These are phyloP conservation scores for Tetranychus piercei DNA, from an alignment of 2,888 invertebrate species.

Conservation along the genomic window DNA sequence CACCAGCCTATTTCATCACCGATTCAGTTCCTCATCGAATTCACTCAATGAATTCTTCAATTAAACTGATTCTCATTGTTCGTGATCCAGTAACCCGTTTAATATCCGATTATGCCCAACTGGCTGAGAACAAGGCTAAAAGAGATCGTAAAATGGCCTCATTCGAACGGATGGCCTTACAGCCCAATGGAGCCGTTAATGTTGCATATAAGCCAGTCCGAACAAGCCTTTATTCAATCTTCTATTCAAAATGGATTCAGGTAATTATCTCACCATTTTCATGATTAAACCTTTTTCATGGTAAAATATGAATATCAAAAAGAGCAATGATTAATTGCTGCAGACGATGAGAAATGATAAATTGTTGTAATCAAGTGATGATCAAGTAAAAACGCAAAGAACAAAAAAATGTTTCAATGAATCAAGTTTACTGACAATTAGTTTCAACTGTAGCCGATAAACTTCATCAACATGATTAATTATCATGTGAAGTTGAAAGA, in stretches of 20 bases:
- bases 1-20: conserved; percentile 91
- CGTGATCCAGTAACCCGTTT: conserved; percentile 87
- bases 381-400: too few relatives aligned
- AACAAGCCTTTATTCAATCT: conserved; percentile 71
- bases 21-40: conserved; percentile 85
- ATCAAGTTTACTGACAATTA: too few relatives aligned
- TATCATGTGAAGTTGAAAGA: too few relatives aligned
- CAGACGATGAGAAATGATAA: too few relatives aligned
- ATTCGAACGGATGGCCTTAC: conserved; percentile 7
- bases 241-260: conserved; percentile 64
- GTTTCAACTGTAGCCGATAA: too few relatives aligned
- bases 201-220: conserved; percentile 36
- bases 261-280: conserved; percentile 5
- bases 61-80: conserved; percentile 76
- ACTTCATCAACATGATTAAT: too few relatives aligned
- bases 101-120: conserved; percentile 88
- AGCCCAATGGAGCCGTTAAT: conserved; percentile 32
- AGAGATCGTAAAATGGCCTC: conserved; percentile 13
- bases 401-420: too few relatives aligned
- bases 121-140: conserved; percentile 43
- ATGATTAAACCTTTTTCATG: neutral
- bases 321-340: too few relatives aligned
- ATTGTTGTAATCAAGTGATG: too few relatives aligned
- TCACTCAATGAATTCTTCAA: conserved; percentile 74
- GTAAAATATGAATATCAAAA: too few relatives aligned